These are phyloP conservation scores for Glaucidium brasilianum DNA, from an alignment of 2,113 vertebrate species.

Conservation along the genomic window DNA sequence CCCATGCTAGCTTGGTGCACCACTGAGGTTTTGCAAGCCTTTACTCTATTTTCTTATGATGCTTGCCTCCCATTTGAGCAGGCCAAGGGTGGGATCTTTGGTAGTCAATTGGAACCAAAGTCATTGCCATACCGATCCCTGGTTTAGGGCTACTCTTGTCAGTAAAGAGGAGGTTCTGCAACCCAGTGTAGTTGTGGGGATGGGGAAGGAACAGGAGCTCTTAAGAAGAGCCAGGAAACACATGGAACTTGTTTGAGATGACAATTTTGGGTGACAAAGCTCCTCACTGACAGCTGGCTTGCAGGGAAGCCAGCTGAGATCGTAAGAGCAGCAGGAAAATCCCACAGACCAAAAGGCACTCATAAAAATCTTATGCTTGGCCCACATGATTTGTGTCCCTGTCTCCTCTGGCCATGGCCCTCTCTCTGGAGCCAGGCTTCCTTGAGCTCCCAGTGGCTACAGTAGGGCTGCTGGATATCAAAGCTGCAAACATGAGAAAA, in stretches of 20 bases:
- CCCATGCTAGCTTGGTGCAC: accelerated
- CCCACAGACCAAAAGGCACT: not conserved
- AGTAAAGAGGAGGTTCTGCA: not conserved
- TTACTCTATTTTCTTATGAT: not conserved
- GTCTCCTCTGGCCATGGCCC: not conserved
- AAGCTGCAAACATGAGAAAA: not conserved
- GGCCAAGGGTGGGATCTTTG: not conserved
- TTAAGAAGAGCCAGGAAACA: not conserved
- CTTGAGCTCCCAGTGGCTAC: not conserved
- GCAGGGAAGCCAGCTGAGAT: not conserved
- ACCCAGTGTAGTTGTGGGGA: not conserved
- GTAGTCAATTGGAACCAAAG: not conserved
- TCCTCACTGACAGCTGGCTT: not conserved
- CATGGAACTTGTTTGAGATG: not conserved
- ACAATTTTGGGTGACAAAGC: not conserved
- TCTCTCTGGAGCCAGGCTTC: not conserved
- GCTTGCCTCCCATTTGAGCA: not conserved
- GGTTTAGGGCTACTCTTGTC: not conserved
- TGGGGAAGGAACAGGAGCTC: not conserved
- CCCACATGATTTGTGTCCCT: not conserved
- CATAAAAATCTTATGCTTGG: not conserved
- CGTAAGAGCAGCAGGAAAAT: not conserved
- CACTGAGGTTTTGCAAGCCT: not conserved
- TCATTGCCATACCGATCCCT: not conserved
- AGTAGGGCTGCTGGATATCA: not conserved